Percentiles rank a stretch among this genome's conserved stretches.
These are phyloP conservation scores for Pachyseris speciosa DNA, from an alignment of 64 coral and sea anemone species.

Conservation along the genomic window DNA sequence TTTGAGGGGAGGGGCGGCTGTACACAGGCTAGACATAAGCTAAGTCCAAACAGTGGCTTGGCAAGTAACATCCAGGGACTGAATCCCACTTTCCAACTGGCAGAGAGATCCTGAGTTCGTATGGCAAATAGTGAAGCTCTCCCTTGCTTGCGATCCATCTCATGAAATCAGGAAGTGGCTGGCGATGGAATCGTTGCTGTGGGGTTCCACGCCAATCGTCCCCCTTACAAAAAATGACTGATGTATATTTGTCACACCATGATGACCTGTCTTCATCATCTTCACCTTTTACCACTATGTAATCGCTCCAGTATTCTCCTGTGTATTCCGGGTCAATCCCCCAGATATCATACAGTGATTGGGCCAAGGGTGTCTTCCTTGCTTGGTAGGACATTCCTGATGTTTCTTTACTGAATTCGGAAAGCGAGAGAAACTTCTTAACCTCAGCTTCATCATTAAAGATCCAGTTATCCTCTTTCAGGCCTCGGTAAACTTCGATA, in stretches of 20 bases:
- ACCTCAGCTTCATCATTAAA: conserved; percentile 22
- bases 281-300: not conserved
- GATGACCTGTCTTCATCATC: not conserved
- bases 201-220: not conserved
- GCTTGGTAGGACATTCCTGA: conserved; percentile 18
- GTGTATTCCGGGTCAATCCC: conserved; percentile 6
- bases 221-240: conserved; percentile 34
- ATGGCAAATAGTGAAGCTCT: conserved; percentile 58
- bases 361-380: not conserved
- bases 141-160: conserved; percentile 51
- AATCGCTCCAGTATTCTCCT: conserved; percentile 7
- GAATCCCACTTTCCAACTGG: conserved; percentile 16
- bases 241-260: conserved; percentile 64
- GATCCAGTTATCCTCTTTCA: conserved; percentile 31
- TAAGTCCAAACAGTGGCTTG: conserved; percentile 42
- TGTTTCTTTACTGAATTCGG: conserved; percentile 36
- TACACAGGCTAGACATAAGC: too few relatives aligned
- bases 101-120: not conserved
- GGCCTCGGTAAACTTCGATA: not conserved
- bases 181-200: conserved; percentile 26
- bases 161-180: conserved; percentile 45
- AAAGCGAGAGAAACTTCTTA: conserved; percentile 8
- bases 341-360: conserved; percentile 36
- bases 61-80: conserved; percentile 35
- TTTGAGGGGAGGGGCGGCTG: too few relatives aligned